A percentile compares a stretch with the other conserved stretches of the same genome.
phyloP scores from a whole-genome alignment of 2,797 vertebrate species.

The Hippopotamyrus pictus region DNA sequence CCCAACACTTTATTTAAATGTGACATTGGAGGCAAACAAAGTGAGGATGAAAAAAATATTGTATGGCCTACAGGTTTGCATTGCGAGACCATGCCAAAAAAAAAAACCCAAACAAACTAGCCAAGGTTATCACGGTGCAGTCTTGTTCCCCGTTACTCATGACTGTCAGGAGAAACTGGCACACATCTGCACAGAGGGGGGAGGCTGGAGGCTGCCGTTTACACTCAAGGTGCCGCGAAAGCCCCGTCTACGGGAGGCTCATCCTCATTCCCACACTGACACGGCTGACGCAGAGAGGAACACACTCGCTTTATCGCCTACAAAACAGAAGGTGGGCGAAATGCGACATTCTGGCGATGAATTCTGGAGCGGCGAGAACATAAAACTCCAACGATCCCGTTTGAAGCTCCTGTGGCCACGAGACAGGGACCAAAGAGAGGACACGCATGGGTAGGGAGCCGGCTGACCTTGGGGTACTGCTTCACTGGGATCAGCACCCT shows the following conservation, averaged over 20 bases:
- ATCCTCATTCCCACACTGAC: not conserved
- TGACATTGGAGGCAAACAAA: not conserved
- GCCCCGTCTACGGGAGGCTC: not conserved
- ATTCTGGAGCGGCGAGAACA: not conserved
- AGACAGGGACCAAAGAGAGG: not conserved
- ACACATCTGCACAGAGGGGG: not conserved
- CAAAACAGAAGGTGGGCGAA: not conserved
- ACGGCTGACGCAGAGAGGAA: not conserved
- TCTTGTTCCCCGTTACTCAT: not conserved
- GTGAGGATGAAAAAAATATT: not conserved
- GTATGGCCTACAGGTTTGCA: not conserved
- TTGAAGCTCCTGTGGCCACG: not conserved
- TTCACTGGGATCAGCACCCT: conserved; percentile 95
- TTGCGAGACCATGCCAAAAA: not conserved
- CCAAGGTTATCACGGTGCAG: not conserved
- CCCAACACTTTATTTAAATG: not conserved
- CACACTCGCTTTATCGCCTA: not conserved
- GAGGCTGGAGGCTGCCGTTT: not conserved
- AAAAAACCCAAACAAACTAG: not conserved
- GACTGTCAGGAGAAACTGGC: not conserved
- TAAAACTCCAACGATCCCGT: not conserved
- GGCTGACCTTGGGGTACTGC: conserved; percentile 90
- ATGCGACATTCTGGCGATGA: not conserved
- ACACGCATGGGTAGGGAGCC: not conserved
- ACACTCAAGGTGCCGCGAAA: not conserved